A percentile compares a stretch with the other conserved stretches of the same genome.
These are phyloP conservation scores for Antennarius striatus DNA, from an alignment of 2,113 vertebrate genomes.

Conservation along the genomic window DNA sequence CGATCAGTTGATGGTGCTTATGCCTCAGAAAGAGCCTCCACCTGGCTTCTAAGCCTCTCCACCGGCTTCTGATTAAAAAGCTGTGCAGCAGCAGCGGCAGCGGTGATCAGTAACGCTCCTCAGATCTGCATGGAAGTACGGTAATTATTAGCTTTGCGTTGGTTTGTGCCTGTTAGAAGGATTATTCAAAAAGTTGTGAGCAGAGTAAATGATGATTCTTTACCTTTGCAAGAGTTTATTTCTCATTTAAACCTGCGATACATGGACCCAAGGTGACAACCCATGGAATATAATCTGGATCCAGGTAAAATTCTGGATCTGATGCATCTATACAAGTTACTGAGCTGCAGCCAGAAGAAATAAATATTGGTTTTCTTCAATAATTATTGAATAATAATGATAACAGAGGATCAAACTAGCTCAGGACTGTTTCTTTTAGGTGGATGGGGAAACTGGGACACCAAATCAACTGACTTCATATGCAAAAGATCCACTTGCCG, in stretches of 20 bases:
- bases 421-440: too few species aligned
- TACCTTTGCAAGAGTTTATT: too few species aligned
- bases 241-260: too few species aligned
- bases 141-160: constrained; percentile 5
- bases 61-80: constrained; percentile 56
- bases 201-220: background rate
- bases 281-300: background rate
- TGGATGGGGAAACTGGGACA: too few species aligned
- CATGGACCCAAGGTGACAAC: too few species aligned
- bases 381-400: too few species aligned
- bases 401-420: too few species aligned
- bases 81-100: constrained; percentile 20
- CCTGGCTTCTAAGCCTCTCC: constrained; percentile 47
- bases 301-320: background rate
- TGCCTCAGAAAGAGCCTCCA: constrained; percentile 55
- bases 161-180: too few species aligned
- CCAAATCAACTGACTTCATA: background rate
- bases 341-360: too few species aligned
- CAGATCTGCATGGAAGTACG: background rate
- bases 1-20: constrained; percentile 64
- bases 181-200: too few species aligned
- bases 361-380: too few species aligned
- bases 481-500: background rate
- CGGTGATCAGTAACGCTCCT: constrained; percentile 14
- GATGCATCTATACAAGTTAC: too few species aligned